phyloP scores from a whole-genome alignment of 1,140 invertebrate genomes.

The Conus betulinus region DNA sequence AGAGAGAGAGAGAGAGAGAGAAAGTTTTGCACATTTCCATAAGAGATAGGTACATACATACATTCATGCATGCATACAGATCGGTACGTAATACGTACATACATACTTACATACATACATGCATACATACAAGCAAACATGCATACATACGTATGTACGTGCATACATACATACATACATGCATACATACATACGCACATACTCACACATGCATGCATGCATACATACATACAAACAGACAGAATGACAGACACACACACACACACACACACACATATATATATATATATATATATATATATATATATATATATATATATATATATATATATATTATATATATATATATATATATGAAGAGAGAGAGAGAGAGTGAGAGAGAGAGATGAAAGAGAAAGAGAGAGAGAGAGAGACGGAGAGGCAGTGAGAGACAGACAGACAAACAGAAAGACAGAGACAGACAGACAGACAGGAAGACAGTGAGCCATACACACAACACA shows the following conservation, averaged over 20 bases:
- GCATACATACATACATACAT: constrained; percentile 7
- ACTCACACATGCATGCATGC: neutral
- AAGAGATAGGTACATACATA: too few species aligned
- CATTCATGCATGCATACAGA: neutral
- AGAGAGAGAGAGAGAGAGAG: too few species aligned
- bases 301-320: neutral
- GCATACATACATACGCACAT: neutral
- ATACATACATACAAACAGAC: constrained; percentile 3
- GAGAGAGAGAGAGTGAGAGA: too few species aligned
- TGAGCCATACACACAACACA: too few species aligned
- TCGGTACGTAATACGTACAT: neutral
- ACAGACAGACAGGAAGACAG: too few species aligned
- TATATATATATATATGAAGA: neutral
- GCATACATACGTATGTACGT: neutral
- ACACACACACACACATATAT: constrained; percentile 15
- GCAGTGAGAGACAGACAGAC: too few species aligned
- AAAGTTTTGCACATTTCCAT: too few species aligned
- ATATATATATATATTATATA: neutral
- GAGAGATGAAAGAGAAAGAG: too few species aligned
- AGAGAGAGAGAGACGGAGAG: too few species aligned
- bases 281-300: neutral
- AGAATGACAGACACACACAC: constrained; percentile 14
- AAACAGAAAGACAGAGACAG: too few species aligned
- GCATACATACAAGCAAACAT: neutral
- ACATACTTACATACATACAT: constrained; percentile 6